phyloP scores from a whole-genome alignment of 2,888 invertebrate species.

The Pristionchus maxplancki region DNA sequence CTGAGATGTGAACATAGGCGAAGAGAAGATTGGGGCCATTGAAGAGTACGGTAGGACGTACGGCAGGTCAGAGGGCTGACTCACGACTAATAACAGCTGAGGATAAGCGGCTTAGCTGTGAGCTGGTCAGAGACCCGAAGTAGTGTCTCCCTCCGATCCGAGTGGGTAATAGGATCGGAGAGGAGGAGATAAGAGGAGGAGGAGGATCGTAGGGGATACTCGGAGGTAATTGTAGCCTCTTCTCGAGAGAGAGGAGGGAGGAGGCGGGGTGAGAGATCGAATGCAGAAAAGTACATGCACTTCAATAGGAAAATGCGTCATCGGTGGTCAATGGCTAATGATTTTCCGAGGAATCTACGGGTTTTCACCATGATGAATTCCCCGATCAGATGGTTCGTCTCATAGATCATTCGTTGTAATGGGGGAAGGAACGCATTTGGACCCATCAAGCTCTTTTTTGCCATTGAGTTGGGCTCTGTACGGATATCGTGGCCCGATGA shows the following conservation, averaged over 20 bases:
- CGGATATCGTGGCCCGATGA: too few species aligned
- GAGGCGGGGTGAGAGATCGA: slow-evolving; percentile 20
- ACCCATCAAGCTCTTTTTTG: slow-evolving; percentile 10
- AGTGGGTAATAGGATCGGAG: slow-evolving; percentile 15
- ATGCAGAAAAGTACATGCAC: slow-evolving; percentile 28
- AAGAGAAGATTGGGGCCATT: slow-evolving; percentile 45
- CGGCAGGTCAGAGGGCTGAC: slow-evolving; percentile 7
- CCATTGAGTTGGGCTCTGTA: too few species aligned
- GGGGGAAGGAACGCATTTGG: neutral
- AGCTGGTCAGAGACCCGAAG: neutral
- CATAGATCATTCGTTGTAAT: slow-evolving; percentile 35
- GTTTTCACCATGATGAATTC: neutral
- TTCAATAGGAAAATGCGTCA: neutral
- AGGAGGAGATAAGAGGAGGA: slow-evolving; percentile 27
- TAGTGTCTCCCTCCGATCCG: slow-evolving; percentile 10
- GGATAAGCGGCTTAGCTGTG: neutral
- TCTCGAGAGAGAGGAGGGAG: neutral
- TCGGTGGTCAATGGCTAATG: neutral
- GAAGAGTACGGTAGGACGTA: neutral
- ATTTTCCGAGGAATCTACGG: neutral
- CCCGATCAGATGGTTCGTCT: neutral
- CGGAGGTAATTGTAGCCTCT: neutral
- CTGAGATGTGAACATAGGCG: slow-evolving; percentile 51
- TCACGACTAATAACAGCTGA: slow-evolving; percentile 43
- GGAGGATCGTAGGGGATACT: slow-evolving; percentile 11